Percentiles rank a stretch among this genome's conserved stretches.
These are phyloP conservation scores for Cheilinus undulatus DNA, from an alignment of 2,113 vertebrate genomes.

Conservation along the genomic window DNA sequence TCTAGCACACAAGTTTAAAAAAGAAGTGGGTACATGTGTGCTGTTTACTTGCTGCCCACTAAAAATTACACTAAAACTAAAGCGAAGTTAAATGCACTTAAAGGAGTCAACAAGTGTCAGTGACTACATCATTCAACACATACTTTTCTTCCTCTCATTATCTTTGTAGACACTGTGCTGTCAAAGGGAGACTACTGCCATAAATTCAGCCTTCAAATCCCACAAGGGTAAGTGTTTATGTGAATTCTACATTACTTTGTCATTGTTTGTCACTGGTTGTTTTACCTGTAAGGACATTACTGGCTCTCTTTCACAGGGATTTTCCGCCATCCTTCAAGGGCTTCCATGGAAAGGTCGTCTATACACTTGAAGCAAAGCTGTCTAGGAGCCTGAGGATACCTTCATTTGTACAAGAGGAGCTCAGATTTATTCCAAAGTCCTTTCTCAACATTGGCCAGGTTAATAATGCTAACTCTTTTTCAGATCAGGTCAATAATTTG, in stretches of 20 bases:
- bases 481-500: not conserved
- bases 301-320: constrained; percentile 48
- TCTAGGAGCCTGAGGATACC: constrained; percentile 60
- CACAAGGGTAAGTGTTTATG: constrained; percentile 59
- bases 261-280: too few relatives aligned
- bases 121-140: not conserved
- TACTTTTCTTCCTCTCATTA: not conserved
- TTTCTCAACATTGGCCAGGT: not conserved
- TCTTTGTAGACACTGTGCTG: constrained; percentile 58
- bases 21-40: too few relatives aligned
- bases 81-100: not conserved
- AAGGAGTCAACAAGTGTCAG: not conserved
- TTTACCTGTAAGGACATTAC: not conserved
- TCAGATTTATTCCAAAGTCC: constrained; percentile 56
- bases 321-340: constrained; percentile 75
- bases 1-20: too few relatives aligned
- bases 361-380: constrained; percentile 70
- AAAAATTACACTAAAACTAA: too few relatives aligned
- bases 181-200: constrained; percentile 61
- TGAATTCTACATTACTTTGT: not conserved
- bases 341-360: constrained; percentile 53
- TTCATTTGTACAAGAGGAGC: not conserved
- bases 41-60: too few relatives aligned
- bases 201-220: constrained; percentile 71
- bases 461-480: not conserved